A percentile compares a stretch with the other conserved stretches of the same genome.
Conservation (phyloP, 2,113 vertebrate genomes). For the Ptilorrhoa leucosticta region DNA sequence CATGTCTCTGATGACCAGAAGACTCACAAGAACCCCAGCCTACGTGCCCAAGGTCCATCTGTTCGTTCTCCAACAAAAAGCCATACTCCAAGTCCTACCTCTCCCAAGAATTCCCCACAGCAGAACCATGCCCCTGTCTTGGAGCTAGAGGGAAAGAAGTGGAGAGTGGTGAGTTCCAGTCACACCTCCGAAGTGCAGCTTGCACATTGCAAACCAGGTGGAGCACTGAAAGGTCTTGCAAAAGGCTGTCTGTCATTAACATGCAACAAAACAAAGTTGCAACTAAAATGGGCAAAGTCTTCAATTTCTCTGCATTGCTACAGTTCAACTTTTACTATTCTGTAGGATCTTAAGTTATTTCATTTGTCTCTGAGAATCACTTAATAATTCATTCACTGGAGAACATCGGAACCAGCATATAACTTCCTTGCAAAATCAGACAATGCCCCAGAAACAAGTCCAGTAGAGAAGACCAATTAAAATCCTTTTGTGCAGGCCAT, state of each 20-base stretch:
- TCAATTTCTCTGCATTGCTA: not conserved
- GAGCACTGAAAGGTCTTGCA: not conserved
- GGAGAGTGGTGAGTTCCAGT: conserved; percentile 88
- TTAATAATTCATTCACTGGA: not conserved
- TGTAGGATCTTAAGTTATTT: not conserved
- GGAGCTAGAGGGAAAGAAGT: conserved; percentile 95
- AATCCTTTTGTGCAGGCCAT: not conserved
- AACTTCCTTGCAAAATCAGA: not conserved
- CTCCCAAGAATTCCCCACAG: conserved; percentile 52
- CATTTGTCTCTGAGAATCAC: not conserved
- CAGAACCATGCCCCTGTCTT: conserved; percentile 81
- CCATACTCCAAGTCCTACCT: conserved; percentile 52
- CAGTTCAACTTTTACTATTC: not conserved
- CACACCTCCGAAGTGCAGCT: not conserved
- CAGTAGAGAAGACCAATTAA: not conserved
- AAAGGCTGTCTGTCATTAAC: not conserved
- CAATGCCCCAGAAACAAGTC: not conserved
- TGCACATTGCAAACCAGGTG: not conserved
- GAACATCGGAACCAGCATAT: not conserved
- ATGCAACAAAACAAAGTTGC: not conserved
- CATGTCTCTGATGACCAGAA: conserved; percentile 90
- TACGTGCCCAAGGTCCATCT: conserved; percentile 75
- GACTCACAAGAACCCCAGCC: conserved; percentile 88
- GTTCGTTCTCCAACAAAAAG: conserved; percentile 73
- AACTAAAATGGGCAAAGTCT: not conserved